Percentiles rank a stretch among this genome's conserved stretches.
Conservation (phyloP, 2,888 invertebrate genomes). For the Ochropleura leucogaster region DNA sequence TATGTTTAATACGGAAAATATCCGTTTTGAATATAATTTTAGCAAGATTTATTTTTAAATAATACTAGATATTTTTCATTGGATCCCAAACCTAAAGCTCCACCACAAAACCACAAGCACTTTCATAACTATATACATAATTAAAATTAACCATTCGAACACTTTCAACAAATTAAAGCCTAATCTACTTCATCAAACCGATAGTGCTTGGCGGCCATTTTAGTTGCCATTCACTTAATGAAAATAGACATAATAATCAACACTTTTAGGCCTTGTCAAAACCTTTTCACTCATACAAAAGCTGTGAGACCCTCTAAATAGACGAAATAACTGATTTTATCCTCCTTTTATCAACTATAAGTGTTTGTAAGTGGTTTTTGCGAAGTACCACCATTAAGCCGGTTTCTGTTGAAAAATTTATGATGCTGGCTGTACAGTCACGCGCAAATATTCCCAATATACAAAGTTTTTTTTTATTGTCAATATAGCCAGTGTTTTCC, state of each 20-base stretch:
- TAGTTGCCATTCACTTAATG: conserved; percentile 29
- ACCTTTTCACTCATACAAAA: conserved; percentile 24
- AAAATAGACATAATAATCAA: conserved; percentile 43
- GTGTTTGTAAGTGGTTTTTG: conserved; percentile 56
- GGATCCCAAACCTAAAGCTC: too few relatives aligned
- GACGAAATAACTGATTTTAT: conserved; percentile 56
- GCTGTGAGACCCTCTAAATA: conserved; percentile 38
- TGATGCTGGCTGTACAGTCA: conserved; percentile 23
- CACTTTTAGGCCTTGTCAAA: conserved; percentile 18
- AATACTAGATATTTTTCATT: too few relatives aligned
- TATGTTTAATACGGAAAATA: not conserved
- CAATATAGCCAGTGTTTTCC: too few relatives aligned
- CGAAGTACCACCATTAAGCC: conserved; percentile 41
- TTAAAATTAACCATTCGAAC: not conserved
- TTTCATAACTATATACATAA: conserved; percentile 8
- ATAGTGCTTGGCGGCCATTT: conserved; percentile 24
- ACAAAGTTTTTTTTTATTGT: too few relatives aligned
- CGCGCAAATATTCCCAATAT: not conserved
- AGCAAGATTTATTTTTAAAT: not conserved
- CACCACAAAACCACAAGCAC: not conserved
- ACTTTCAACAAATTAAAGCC: conserved; percentile 9
- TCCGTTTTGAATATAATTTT: not conserved
- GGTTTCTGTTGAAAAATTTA: conserved; percentile 54
- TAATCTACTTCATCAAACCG: conserved; percentile 14
- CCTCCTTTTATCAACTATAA: conserved; percentile 58